These are phyloP conservation scores for Rotaria macrura DNA, from an alignment of 2,888 invertebrate genomes.

Conservation along the genomic window DNA sequence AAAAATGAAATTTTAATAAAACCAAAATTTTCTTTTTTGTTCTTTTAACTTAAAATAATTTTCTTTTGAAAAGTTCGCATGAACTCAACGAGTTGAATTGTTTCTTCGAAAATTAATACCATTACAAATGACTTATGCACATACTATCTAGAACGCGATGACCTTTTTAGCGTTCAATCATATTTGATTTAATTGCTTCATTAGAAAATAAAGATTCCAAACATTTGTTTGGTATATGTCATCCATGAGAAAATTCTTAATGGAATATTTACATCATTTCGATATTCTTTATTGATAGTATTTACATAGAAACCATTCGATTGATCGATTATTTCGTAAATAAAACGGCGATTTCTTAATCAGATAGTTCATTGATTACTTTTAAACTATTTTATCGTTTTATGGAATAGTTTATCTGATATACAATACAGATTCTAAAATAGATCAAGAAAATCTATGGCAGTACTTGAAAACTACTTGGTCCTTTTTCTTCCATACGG, in stretches of 20 bases:
- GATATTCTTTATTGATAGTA: conserved; percentile 52
- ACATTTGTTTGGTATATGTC: conserved; percentile 55
- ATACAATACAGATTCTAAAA: conserved; percentile 69
- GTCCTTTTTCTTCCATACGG: conserved; percentile 47
- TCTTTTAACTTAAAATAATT: not conserved
- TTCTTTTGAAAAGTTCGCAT: conserved; percentile 66
- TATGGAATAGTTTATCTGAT: conserved; percentile 82
- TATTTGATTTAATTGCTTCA: conserved; percentile 64
- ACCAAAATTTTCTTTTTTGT: no score
- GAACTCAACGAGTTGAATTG: conserved; percentile 63
- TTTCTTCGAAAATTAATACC: conserved; percentile 74
- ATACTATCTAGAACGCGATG: conserved; percentile 88
- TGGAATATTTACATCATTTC: conserved; percentile 83
- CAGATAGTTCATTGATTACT: conserved; percentile 60
- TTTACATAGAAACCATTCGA: conserved; percentile 68
- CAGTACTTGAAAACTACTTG: no score
- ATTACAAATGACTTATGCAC: conserved; percentile 84
- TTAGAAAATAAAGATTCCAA: conserved; percentile 75
- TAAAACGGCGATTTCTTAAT: conserved; percentile 49
- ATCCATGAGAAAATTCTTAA: conserved; percentile 67
- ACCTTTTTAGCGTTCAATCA: conserved; percentile 80
- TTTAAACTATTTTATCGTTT: conserved; percentile 70
- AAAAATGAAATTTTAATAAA: no score
- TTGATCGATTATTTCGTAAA: conserved; percentile 70
- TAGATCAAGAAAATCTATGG: no score